Base-by-base conservation (phyloP, 2,113 vertebrate genomes). In the Acrocephalus arundinaceus region DNA sequence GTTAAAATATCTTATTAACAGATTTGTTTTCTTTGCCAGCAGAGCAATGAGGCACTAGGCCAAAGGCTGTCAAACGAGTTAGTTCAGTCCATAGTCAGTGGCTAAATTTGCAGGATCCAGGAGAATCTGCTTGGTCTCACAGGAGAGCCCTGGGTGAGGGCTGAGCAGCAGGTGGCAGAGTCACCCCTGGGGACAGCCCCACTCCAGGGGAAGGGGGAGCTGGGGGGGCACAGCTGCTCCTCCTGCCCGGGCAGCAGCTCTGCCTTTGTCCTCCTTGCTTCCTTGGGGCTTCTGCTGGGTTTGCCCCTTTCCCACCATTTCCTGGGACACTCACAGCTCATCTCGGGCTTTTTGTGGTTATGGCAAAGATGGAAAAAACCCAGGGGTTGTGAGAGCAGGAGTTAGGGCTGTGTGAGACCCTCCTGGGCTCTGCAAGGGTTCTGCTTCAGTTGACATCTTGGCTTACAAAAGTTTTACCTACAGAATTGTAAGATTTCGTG, bases 1-100 rank as follows among this genome's bases (percentile, higher is more conserved):
- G 93, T 85, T 94, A 95, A 95, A 96, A 94, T 92, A 93, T 92
- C 93, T 95, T 95, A 94, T 87, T 96, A 96, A 95, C 96, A 96
- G 93, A 94, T 96, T 91, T 94, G 97, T 96, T 97, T 92, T 87
- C 92, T 94, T 84, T 92, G 96, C 94, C 96, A 96, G 95, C 90
- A 88, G 73, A 94, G 90, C 93, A 59, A 22, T 57, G 86, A 94
- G 96, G 96, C 96, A 94, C 58, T 84, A 97, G 96, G 96, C 96
- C 96, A 96, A 75, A 92, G 96, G 96, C 96, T 96, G 96, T 96
- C 96, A 95, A 55, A 75, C 83, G 16, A 94, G 88, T 90, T 96
- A 11, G 0, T 59, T 83, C 49, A 90, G 95, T 51, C 95, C 94
- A 31, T 4, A 94, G 87, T 48, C 91, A 71, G 21, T 1, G 43